These are phyloP conservation scores for Anthopleura sola DNA, from an alignment of 64 coral and sea anemone species.

Conservation along the genomic window DNA sequence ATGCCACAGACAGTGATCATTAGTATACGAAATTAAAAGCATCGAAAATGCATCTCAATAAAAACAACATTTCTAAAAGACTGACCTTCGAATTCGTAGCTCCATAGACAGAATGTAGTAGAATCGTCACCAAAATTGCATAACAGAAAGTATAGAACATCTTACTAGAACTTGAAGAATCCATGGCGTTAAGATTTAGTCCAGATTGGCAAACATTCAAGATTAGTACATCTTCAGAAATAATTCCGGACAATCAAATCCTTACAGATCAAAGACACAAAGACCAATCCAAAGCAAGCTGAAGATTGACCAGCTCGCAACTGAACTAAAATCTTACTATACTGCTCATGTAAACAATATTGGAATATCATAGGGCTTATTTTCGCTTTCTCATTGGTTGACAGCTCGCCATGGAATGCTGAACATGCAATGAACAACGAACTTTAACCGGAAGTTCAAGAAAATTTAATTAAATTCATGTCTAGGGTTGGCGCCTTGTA, in stretches of 20 bases:
- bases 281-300: too few relatives aligned
- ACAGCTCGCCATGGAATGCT: neutral
- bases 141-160: neutral
- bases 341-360: neutral
- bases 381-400: neutral
- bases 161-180: neutral
- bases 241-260: neutral
- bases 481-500: neutral
- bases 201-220: neutral
- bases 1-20: neutral
- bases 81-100: neutral
- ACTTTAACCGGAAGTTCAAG: neutral
- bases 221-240: neutral
- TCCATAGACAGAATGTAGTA: neutral
- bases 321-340: neutral
- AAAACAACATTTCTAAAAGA: neutral
- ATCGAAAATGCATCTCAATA: too few relatives aligned
- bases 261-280: neutral
- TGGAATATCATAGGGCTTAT: neutral
- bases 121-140: neutral
- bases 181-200: neutral
- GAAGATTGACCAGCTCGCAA: neutral
- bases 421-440: neutral
- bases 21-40: too few relatives aligned
- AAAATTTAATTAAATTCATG: neutral